phyloP scores from a whole-genome alignment of 1,140 invertebrate species.

The Apis laboriosa region DNA sequence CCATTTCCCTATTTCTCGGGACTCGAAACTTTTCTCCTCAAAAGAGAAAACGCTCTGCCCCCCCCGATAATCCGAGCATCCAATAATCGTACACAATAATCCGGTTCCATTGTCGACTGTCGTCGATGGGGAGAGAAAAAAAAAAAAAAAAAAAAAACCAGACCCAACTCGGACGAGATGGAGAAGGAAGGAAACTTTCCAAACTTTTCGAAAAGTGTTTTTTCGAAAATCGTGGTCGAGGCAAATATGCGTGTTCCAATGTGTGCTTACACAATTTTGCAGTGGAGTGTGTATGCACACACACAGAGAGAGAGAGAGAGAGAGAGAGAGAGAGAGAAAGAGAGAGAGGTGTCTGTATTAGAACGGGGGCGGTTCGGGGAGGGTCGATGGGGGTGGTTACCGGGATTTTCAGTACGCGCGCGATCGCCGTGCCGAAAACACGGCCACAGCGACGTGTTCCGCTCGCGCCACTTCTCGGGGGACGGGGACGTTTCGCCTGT shows the following conservation, averaged over 20 bases:
- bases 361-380: slow-evolving; percentile 46
- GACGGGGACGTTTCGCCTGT: not conserved
- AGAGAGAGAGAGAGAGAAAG: not conserved
- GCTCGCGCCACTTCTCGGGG: not conserved
- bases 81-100: too few relatives aligned
- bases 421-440: slow-evolving; percentile 71
- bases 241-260: too few relatives aligned
- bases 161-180: not conserved
- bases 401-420: slow-evolving; percentile 72
- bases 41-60: too few relatives aligned
- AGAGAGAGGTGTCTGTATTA: slow-evolving; percentile 38
- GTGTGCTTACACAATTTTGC: not conserved
- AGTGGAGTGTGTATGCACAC: not conserved
- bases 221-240: not conserved
- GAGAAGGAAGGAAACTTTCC: not conserved
- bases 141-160: too few relatives aligned
- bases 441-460: slow-evolving; percentile 24
- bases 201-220: not conserved
- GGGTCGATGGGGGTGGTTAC: slow-evolving; percentile 67
- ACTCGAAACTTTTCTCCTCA: not conserved
- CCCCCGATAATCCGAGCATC: too few relatives aligned
- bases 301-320: not conserved
- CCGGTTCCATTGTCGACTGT: not conserved
- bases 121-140: too few relatives aligned
- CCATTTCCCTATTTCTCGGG: too few relatives aligned